phyloP scores from a whole-genome alignment of 2,888 invertebrate species.

The Ectemnius continuus region DNA sequence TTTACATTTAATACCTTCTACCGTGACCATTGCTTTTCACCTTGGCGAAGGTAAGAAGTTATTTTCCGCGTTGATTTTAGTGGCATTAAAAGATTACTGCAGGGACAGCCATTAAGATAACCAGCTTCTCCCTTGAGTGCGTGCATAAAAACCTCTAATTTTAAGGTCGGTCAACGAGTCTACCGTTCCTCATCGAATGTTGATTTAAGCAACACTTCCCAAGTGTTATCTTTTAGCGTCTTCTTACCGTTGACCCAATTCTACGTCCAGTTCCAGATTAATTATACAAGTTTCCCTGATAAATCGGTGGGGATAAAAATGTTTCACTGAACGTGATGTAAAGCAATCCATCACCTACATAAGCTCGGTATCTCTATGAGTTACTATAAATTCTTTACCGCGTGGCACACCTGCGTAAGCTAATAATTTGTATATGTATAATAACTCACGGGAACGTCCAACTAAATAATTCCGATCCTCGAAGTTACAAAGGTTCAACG shows the following conservation, averaged over 20 bases:
- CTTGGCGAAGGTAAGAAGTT: no score
- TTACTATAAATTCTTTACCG: neutral
- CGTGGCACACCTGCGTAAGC: no score
- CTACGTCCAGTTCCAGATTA: neutral
- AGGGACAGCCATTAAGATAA: no score
- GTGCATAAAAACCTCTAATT: no score
- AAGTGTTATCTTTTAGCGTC: slow-evolving; percentile 19
- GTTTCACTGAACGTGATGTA: slow-evolving; percentile 24
- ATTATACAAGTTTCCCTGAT: slow-evolving; percentile 22
- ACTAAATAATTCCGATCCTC: no score
- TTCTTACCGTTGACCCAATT: slow-evolving; percentile 28
- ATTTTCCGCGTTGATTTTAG: no score
- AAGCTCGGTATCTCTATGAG: neutral
- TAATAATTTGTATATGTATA: no score
- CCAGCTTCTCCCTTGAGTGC: no score
- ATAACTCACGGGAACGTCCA: no score
- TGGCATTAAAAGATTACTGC: neutral
- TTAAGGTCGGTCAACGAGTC: neutral
- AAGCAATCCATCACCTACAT: slow-evolving; percentile 39
- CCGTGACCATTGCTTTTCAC: no score
- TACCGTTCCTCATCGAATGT: neutral
- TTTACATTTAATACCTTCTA: neutral
- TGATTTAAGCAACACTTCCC: neutral
- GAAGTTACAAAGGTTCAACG: no score
- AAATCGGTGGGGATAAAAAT: slow-evolving; percentile 23